Evolutionary conservation across 2,113 vertebrate species (phyloP), one percentile per base, ranked within the genome.

Genomic region (Vicugna pacos): DNA sequence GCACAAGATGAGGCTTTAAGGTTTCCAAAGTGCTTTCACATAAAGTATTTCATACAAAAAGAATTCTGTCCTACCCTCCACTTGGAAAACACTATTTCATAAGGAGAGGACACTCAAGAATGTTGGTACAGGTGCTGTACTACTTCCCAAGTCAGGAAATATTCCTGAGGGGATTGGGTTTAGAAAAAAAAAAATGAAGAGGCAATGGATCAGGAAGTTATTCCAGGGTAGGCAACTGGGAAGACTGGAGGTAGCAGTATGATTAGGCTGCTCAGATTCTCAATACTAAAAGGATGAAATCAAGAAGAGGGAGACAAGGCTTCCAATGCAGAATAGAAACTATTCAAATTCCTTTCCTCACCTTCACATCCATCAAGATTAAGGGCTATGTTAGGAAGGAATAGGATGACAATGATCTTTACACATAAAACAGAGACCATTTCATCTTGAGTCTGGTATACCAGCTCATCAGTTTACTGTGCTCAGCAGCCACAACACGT

Each of bases 11-110:
- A 87, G 24, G 75, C 75, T 86, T 94, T 80, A 48, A 86, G 64
- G 58, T 70, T 96, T 89, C 69, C 86, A 35, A 89, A 95, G 65
- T 86, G 87, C 42, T 96, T 95, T 95, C 42, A 46, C 32, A 56
- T 32, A 91, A 30, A 92, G 48, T 89, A 72, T 69, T 64, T 95
- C 80, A 87, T 20, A 35, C 86, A 79, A 83, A 75, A 86, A 90
- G 46, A 88, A 89, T 79, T 38, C 65, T 67, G 54, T n/a, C 79
- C 75, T 67, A 60, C 20, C 1, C 14, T 94, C 76, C 30, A 77
- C 15, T 0, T 32, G 30, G 73, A 91, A 96, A 91, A 84, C 32
- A 72, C 26, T 92, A 73, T 48, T 94, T 89, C n/a, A 84, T 46
- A 67, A 46, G n/a, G 22, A 83, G 35, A 91, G 91, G 30, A 79